These are phyloP conservation scores for Neolamprologus cancellatus DNA, from an alignment of 2,113 vertebrate species.

Conservation along the genomic window DNA sequence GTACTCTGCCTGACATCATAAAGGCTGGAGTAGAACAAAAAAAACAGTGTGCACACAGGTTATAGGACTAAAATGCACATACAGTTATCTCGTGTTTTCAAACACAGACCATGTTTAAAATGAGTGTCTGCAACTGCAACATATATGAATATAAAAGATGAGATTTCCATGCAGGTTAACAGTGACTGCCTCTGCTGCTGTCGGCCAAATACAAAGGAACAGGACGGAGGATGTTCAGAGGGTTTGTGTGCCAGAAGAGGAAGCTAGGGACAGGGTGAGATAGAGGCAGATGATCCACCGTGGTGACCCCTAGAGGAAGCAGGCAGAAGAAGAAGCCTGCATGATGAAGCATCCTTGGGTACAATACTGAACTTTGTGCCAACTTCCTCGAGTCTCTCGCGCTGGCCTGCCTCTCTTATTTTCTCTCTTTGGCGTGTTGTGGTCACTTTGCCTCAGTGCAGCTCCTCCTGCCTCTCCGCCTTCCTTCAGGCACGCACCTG, in stretches of 20 bases:
- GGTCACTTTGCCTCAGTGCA: neutral
- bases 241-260: neutral
- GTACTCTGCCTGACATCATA: neutral
- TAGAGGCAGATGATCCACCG: neutral
- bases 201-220: neutral
- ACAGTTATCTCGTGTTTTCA: neutral
- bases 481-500: neutral
- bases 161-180: neutral
- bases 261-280: neutral
- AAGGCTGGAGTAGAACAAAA: neutral
- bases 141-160: neutral
- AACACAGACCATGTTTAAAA: neutral
- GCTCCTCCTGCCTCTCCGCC: neutral
- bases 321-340: neutral
- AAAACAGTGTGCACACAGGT: neutral
- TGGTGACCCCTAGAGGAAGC: neutral
- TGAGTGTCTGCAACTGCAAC: neutral
- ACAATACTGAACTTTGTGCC: neutral
- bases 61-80: neutral
- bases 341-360: neutral
- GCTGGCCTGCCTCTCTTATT: neutral
- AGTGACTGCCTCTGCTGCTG: neutral
- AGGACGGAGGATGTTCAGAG: neutral
- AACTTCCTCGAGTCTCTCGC: neutral
- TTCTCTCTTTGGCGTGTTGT: neutral